Evolutionary conservation across 2,888 invertebrate species (phyloP).

Genomic region (Platycnemis pennipes): DNA sequence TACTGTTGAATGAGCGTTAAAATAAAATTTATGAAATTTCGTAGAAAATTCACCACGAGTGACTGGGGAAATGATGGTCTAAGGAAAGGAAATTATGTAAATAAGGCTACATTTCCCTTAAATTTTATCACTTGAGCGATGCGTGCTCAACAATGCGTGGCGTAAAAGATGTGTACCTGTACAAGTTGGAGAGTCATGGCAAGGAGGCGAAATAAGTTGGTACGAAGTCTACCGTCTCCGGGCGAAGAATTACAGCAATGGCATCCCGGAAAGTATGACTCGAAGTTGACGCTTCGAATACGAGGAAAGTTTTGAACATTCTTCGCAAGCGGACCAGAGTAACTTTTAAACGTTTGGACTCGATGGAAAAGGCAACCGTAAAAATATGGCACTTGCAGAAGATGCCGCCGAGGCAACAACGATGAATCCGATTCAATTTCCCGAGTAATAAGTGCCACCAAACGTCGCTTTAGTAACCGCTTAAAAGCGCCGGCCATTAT

Average conservation of each 20-base stretch:
- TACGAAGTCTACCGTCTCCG: background rate
- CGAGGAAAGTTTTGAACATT: constrained; percentile 29
- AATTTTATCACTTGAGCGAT: background rate
- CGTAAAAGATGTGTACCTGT: background rate
- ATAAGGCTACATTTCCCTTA: background rate
- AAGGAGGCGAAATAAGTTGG: background rate
- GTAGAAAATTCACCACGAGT: no score
- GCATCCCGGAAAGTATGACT: background rate
- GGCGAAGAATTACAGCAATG: background rate
- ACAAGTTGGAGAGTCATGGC: background rate
- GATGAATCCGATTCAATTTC: constrained; percentile 63
- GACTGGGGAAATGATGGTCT: no score
- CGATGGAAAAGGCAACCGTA: background rate
- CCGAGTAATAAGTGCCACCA: constrained; percentile 51
- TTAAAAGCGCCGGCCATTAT: constrained; percentile 54
- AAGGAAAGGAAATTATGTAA: no score
- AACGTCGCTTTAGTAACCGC: constrained; percentile 64
- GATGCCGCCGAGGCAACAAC: constrained; percentile 46
- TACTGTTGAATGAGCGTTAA: no score
- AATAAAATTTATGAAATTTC: no score
- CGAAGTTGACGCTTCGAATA: background rate
- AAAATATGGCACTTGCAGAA: constrained; percentile 1
- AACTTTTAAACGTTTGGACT: constrained; percentile 35
- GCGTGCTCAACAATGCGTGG: background rate
- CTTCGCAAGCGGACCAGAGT: background rate